These are phyloP conservation scores for Cyclophora albipunctata DNA, from an alignment of 2,888 invertebrate genomes.

Conservation along the genomic window DNA sequence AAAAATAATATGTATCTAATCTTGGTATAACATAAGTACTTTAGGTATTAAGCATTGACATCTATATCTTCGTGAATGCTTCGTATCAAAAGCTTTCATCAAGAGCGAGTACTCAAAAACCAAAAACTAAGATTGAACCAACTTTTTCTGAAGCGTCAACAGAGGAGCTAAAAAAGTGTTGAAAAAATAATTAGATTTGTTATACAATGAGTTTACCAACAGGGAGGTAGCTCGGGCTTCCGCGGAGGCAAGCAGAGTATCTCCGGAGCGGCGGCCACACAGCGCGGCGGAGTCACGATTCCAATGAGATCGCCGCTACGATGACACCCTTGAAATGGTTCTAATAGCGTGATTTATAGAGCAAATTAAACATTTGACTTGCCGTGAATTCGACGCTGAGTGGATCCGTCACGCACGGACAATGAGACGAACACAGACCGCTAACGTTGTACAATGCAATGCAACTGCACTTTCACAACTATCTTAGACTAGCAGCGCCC, in stretches of 20 bases:
- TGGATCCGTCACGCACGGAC: constrained; percentile 73
- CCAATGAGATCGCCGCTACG: constrained; percentile 66
- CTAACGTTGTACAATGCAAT: constrained; percentile 17
- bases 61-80: no score
- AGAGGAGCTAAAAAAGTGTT: no score
- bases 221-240: constrained; percentile 31
- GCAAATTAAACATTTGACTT: constrained; percentile 76
- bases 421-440: constrained; percentile 26
- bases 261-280: constrained; percentile 47
- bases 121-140: no score
- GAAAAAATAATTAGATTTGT: constrained; percentile 54
- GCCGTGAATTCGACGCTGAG: constrained; percentile 72
- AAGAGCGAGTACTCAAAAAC: no score
- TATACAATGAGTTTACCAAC: constrained; percentile 48
- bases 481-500: no score
- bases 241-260: constrained; percentile 1
- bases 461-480: background rate
- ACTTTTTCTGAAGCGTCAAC: constrained; percentile 1
- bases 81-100: no score
- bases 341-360: constrained; percentile 74
- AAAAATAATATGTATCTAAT: no score
- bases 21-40: no score
- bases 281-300: constrained; percentile 61
- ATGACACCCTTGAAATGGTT: constrained; percentile 75
- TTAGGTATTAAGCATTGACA: no score